Conservation (phyloP, 2,113 vertebrate genomes). For the Perccottus glenii region DNA sequence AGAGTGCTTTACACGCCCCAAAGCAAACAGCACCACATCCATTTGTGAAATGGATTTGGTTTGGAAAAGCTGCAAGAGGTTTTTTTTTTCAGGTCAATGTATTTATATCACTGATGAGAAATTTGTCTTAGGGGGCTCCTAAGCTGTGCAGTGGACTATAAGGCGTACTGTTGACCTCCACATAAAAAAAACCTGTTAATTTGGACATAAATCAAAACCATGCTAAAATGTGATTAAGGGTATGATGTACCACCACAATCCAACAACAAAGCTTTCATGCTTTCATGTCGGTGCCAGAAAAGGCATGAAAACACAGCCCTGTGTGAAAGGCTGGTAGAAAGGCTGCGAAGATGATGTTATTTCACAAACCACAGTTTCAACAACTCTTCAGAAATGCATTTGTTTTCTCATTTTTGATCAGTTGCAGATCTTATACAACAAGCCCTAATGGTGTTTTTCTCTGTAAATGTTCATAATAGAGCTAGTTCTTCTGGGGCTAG, state of each 20-base stretch:
- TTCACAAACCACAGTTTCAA: no score
- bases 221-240: not conserved
- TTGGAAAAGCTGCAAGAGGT: not conserved
- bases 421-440: not conserved
- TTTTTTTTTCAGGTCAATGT: not conserved
- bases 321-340: no score
- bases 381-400: no score
- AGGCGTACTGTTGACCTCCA: not conserved
- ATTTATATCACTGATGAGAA: not conserved
- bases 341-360: no score
- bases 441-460: not conserved
- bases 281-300: not conserved
- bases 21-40: not conserved
- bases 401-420: not conserved
- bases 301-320: no score
- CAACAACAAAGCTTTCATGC: not conserved
- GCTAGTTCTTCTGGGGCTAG: not conserved
- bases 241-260: not conserved
- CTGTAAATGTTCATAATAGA: not conserved
- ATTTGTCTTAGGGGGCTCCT: conserved; percentile 1
- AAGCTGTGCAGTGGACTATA: not conserved
- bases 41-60: not conserved
- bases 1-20: not conserved
- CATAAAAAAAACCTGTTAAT: not conserved
- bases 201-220: not conserved